Conservation (phyloP, 2,888 invertebrate species). For the Mantis religiosa region DNA sequence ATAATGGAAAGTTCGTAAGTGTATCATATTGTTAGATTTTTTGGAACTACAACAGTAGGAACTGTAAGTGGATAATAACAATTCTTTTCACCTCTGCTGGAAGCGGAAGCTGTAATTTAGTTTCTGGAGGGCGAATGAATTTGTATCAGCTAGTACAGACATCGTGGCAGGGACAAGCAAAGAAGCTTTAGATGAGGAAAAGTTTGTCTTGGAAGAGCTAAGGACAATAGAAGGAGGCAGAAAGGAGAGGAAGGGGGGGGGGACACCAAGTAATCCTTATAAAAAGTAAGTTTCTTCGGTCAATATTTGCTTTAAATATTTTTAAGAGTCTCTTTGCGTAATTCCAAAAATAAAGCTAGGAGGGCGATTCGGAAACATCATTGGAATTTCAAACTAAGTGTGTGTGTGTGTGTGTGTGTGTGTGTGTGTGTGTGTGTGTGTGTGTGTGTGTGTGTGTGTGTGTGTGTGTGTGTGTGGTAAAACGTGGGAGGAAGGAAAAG, state of each 20-base stretch:
- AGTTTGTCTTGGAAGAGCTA: neutral
- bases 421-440: neutral
- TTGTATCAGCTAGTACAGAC: neutral
- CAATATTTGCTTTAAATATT: slow-evolving; percentile 23
- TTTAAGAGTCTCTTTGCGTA: slow-evolving; percentile 14
- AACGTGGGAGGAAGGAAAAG: neutral
- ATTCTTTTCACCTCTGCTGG: too few relatives aligned
- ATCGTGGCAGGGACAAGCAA: neutral
- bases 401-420: neutral
- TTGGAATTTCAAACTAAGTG: slow-evolving; percentile 7
- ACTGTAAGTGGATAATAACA: too few relatives aligned
- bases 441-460: neutral
- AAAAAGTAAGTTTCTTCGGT: slow-evolving; percentile 14
- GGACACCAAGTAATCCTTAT: neutral
- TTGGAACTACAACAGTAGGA: too few relatives aligned
- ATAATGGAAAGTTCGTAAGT: too few relatives aligned
- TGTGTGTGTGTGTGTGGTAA: neutral
- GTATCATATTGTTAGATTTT: too few relatives aligned
- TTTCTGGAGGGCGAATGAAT: neutral
- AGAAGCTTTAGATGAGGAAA: neutral
- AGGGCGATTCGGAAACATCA: neutral
- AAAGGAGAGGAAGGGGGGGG: neutral
- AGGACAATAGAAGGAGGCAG: neutral
- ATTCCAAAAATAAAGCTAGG: neutral
- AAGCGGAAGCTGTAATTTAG: neutral